Evolutionary conservation across 2,797 vertebrate genomes (phyloP).

Genomic region (Chaunax sp.): DNA sequence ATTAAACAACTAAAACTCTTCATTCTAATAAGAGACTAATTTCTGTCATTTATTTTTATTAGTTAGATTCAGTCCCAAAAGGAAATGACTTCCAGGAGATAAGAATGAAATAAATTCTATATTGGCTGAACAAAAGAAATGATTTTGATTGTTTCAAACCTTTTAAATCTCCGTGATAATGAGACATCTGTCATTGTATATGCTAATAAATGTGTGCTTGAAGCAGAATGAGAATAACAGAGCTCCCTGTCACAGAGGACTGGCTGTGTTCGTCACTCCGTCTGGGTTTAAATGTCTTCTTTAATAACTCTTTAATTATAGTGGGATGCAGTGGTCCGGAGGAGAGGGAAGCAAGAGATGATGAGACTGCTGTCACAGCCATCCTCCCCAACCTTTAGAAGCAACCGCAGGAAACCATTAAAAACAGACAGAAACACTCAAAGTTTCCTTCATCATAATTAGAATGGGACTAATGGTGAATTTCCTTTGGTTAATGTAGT

Average conservation of each 20-base stretch:
- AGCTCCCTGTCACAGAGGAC: constrained; percentile 25
- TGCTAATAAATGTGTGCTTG: too few species aligned
- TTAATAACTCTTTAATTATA: constrained; percentile 71
- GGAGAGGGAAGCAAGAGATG: constrained; percentile 73
- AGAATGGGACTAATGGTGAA: neutral
- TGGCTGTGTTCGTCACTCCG: constrained; percentile 62
- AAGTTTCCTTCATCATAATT: constrained; percentile 1
- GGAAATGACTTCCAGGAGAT: neutral
- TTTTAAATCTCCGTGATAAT: too few species aligned
- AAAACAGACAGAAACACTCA: constrained; percentile 8
- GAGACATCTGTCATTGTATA: too few species aligned
- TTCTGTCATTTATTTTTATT: neutral
- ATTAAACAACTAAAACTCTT: too few species aligned
- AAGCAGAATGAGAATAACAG: neutral
- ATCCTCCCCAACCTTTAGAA: neutral
- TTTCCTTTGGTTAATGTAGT: neutral
- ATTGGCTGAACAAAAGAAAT: too few species aligned
- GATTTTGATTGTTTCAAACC: too few species aligned
- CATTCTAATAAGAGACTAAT: neutral
- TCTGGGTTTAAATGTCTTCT: constrained; percentile 77
- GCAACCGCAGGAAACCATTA: constrained; percentile 12
- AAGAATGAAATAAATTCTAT: too few species aligned
- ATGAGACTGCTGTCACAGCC: constrained; percentile 32
- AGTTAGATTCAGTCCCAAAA: neutral
- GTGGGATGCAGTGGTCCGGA: constrained; percentile 30